Base-by-base conservation (phyloP, 2,888 invertebrate species). In the Polyploca ridens region DNA sequence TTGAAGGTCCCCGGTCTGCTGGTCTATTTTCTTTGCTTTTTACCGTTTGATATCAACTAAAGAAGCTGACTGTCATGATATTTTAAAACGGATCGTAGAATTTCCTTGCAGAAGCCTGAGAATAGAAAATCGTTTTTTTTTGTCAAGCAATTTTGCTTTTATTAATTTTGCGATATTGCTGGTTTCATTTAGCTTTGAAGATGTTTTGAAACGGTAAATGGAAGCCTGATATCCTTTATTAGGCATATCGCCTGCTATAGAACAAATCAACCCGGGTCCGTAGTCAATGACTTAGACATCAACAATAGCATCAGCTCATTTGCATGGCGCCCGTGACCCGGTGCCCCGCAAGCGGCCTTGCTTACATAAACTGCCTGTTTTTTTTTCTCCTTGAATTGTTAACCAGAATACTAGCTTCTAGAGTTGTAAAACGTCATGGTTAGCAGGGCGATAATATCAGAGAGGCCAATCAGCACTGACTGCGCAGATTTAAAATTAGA, bases 311-410 rank as follows among this genome's bases (percentile, higher is more conserved):
- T 85, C 88, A 77, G 76, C 80, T 87, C 79, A 90, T 89, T 90
- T 88, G 90, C 90, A 90, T 90, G 77, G 74, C 82, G 90, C 82
- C 89, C 91, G 86, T 91, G 91, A 91, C 91, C 91, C 76, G 84
- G 58, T 88, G 87, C 73, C 84, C 85, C 79, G 78, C 54, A 70
- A 62, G 49, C 77, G 82, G 82, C 87, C 88, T 86, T 84, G 85
- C 75, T 79, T 78, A 78, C 77, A 74, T 82, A 81, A 83, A 76
- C 78, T 69, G 72, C 70, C 67, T 67, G 69, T 81, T 83, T 81
- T 78, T 82, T 81, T 74, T 69, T 74, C 74, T 72, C 19, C 54
- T n/a, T 46, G n/a, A 72, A 73, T 75, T 69, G 73, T 79, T 77
- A 69, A 65, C 58, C 64, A n/a, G 49, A 46, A 49, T 49, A 49